phyloP scores from a whole-genome alignment of 2,113 vertebrate genomes.

The Desmodus rotundus region DNA sequence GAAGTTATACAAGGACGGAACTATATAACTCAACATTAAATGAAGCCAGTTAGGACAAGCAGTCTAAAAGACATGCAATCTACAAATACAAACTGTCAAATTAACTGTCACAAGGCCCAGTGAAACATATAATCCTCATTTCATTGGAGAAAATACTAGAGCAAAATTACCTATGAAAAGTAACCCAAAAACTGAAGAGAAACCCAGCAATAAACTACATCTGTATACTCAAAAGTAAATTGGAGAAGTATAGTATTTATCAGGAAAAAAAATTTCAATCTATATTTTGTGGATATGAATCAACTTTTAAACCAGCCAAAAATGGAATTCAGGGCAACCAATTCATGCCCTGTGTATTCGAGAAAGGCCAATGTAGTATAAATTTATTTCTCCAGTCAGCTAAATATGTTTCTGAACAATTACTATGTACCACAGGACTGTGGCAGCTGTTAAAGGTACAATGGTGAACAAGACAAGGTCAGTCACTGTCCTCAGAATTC shows the following conservation, averaged over 20 bases:
- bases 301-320: constrained; percentile 9
- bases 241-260: not conserved
- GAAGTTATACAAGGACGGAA: constrained; percentile 17
- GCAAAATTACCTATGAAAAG: constrained; percentile 10
- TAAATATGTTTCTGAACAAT: constrained; percentile 1
- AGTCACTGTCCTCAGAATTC: not conserved
- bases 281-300: constrained; percentile 10
- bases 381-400: not conserved
- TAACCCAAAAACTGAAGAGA: constrained; percentile 8
- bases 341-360: not conserved
- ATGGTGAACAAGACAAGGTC: not conserved
- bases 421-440: not conserved
- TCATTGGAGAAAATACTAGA: constrained; percentile 1
- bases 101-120: not conserved
- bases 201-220: not conserved
- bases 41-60: constrained; percentile 22
- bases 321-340: constrained; percentile 1
- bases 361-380: not conserved
- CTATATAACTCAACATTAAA: constrained; percentile 27
- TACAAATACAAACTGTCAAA: constrained; percentile 25
- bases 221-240: not conserved
- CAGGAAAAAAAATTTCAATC: not conserved
- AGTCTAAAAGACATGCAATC: constrained; percentile 3
- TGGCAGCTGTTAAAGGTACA: not conserved
- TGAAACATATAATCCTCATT: constrained; percentile 22